Evolutionary conservation across 2,113 vertebrate species (phyloP).

Genomic region (Acrocephalus arundinaceus): DNA sequence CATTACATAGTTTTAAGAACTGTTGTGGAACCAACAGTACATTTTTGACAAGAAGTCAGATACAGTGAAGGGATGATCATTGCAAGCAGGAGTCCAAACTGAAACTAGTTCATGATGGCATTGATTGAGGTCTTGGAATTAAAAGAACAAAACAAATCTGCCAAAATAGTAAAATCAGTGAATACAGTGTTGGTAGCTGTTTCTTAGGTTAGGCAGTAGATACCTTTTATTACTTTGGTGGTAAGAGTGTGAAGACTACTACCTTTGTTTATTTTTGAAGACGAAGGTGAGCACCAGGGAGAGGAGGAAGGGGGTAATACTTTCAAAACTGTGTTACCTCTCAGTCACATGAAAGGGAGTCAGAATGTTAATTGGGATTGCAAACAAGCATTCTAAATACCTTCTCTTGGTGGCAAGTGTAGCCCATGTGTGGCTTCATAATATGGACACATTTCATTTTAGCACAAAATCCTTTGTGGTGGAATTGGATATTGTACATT

Average conservation of each 20-base stretch:
- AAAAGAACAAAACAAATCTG: not conserved
- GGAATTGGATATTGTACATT: not conserved
- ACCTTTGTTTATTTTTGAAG: not conserved
- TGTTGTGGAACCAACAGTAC: not conserved
- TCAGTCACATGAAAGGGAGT: not conserved
- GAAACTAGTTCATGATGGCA: not conserved
- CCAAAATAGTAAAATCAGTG: not conserved
- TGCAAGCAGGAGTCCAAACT: not conserved
- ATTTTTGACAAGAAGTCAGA: not conserved
- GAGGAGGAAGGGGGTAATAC: not conserved
- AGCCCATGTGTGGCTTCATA: not conserved
- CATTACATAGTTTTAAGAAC: not conserved
- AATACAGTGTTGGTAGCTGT: not conserved
- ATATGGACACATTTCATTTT: not conserved
- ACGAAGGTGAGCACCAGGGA: not conserved
- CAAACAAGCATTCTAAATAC: not conserved
- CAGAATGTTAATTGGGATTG: not conserved
- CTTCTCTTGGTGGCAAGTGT: not conserved
- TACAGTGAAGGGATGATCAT: not conserved
- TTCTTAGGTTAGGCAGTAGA: not conserved
- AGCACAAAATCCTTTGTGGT: not conserved
- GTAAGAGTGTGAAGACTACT: not conserved
- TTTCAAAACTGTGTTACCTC: not conserved
- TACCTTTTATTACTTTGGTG: not conserved
- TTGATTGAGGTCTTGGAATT: not conserved